Percentiles rank a stretch among this genome's conserved stretches.
These are phyloP conservation scores for Temnothorax rugatulus DNA, from an alignment of 2,888 invertebrate genomes.

Conservation along the genomic window DNA sequence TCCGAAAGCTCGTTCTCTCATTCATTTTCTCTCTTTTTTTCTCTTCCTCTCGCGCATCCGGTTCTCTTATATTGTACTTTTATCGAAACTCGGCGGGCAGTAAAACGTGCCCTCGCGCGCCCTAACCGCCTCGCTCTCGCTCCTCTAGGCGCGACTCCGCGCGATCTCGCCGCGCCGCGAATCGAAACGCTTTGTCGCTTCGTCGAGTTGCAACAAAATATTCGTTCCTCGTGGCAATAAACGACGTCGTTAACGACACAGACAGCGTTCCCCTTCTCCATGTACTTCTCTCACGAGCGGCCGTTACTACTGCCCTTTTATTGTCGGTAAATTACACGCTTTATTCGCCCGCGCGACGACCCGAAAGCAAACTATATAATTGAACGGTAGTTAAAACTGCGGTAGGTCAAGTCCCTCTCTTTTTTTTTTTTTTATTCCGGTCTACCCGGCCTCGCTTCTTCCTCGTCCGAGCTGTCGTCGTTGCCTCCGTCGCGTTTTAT, in stretches of 20 bases:
- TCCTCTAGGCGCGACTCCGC: not conserved
- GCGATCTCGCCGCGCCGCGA: slow-evolving; percentile 26
- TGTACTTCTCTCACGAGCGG: slow-evolving; percentile 60
- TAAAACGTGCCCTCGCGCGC: slow-evolving; percentile 54
- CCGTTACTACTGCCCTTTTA: slow-evolving; percentile 81
- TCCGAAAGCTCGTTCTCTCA: not conserved
- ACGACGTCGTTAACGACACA: slow-evolving; percentile 84
- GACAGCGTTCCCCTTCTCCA: slow-evolving; percentile 62
- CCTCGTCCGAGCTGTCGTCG: not conserved
- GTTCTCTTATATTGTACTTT: slow-evolving; percentile 48
- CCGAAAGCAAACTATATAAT: slow-evolving; percentile 81
- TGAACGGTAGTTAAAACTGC: slow-evolving; percentile 81
- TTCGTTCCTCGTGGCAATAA: slow-evolving; percentile 83
- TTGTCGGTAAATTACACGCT: slow-evolving; percentile 85
- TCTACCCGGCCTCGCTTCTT: slow-evolving; percentile 36
- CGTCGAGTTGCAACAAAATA: slow-evolving; percentile 82
- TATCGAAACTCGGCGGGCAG: slow-evolving; percentile 42
- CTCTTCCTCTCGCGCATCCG: not conserved
- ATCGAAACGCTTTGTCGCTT: slow-evolving; percentile 58
- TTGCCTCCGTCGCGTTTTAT: slow-evolving; percentile 28
- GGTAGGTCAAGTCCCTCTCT: slow-evolving; percentile 79
- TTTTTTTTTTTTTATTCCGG: slow-evolving; percentile 53
- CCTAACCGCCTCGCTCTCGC: not conserved
- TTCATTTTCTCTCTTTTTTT: not conserved
- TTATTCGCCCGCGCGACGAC: slow-evolving; percentile 82